Evolutionary conservation across 2,113 vertebrate genomes (phyloP).

Genomic region (Pelecanus crispus): DNA sequence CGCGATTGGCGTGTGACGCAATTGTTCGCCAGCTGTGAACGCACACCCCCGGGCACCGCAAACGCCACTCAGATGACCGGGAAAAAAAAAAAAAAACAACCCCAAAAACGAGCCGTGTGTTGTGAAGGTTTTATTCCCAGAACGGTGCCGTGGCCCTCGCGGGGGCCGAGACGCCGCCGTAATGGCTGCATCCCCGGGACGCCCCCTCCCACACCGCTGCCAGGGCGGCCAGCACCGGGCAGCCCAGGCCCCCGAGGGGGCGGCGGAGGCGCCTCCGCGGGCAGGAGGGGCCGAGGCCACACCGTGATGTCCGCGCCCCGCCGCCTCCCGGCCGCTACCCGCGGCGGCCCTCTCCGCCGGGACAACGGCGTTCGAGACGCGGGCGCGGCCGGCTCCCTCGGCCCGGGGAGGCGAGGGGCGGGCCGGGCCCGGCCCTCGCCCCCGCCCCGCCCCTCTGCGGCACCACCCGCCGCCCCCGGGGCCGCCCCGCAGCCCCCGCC

Average conservation of each 20-base stretch:
- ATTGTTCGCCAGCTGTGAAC: background rate
- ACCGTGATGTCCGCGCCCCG: background rate
- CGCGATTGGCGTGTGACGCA: background rate
- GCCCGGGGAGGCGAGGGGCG: too few relatives aligned
- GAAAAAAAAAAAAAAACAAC: too few relatives aligned
- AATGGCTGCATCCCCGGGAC: background rate
- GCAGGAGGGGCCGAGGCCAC: background rate
- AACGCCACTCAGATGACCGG: background rate
- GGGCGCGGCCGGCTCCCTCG: too few relatives aligned
- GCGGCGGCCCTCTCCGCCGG: background rate
- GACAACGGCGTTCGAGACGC: too few relatives aligned
- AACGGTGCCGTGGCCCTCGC: background rate
- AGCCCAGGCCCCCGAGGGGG: background rate
- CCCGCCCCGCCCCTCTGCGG: background rate
- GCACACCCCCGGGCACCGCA: background rate
- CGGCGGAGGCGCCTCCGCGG: too few relatives aligned
- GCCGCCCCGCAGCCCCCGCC: background rate
- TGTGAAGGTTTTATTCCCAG: background rate
- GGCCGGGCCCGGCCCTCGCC: background rate
- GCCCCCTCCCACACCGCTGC: background rate
- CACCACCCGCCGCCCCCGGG: background rate
- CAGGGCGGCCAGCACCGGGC: background rate
- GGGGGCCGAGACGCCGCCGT: background rate
- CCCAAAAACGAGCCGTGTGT: rapidly evolving
- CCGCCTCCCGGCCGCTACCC: background rate